phyloP scores from a whole-genome alignment of 2,888 invertebrate genomes.

The Cephus spinipes region DNA sequence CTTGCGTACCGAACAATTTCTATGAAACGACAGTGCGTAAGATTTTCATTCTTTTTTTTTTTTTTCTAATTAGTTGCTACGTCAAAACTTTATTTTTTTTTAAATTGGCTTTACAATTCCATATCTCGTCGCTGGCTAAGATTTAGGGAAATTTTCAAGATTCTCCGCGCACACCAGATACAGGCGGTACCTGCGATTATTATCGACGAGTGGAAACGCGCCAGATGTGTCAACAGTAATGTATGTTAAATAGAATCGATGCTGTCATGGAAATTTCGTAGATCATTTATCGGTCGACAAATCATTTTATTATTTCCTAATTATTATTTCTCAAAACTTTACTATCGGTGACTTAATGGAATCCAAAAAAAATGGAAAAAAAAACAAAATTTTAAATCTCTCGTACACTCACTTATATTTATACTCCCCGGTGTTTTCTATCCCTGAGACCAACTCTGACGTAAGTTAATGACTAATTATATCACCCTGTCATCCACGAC shows the following conservation, averaged over 20 bases:
- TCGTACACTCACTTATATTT: not conserved
- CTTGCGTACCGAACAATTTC: not conserved
- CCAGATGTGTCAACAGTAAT: not conserved
- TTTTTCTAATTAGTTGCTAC: not conserved
- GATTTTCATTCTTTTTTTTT: not conserved
- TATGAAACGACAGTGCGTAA: not conserved
- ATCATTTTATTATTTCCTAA: not conserved
- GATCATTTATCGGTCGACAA: not conserved
- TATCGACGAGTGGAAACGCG: not conserved
- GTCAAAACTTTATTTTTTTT: not conserved
- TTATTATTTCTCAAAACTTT: not conserved
- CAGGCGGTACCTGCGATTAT: not conserved
- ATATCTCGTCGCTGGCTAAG: not conserved
- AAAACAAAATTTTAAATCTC: not conserved
- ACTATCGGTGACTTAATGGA: not conserved
- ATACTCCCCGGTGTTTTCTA: conserved; percentile 22
- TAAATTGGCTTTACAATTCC: not conserved
- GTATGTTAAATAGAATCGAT: not conserved
- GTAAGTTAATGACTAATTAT: conserved; percentile 34
- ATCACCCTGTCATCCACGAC: conserved; percentile 25
- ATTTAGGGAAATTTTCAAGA: not conserved
- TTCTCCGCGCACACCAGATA: not conserved
- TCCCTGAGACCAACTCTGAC: conserved; percentile 26
- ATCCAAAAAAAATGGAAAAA: no score
- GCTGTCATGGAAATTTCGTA: not conserved